A percentile compares a stretch with the other conserved stretches of the same genome.
Conservation (phyloP, 2,113 vertebrate genomes). For the Sigmodon hispidus region DNA sequence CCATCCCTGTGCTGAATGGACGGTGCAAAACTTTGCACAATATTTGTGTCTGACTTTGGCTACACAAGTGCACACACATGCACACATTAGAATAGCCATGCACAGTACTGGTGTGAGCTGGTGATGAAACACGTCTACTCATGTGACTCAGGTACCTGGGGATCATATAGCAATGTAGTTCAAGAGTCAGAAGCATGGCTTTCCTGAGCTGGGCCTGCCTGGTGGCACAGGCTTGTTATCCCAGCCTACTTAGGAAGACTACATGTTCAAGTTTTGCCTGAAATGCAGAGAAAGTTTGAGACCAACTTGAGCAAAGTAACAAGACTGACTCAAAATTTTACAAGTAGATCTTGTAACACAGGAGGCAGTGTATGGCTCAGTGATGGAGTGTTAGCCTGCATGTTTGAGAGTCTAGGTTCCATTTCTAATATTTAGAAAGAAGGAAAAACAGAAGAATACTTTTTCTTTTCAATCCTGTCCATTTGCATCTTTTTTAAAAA, state of each 20-base stretch:
- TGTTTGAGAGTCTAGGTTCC: background rate
- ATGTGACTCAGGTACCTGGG: background rate
- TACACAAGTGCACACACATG: background rate
- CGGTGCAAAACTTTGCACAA: background rate
- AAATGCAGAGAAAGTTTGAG: background rate
- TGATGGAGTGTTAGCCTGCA: too few species aligned
- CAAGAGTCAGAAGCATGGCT: background rate
- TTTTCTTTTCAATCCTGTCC: background rate
- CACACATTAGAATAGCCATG: background rate
- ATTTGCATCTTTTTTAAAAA: background rate
- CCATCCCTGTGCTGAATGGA: background rate
- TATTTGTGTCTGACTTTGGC: background rate
- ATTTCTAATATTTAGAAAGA: background rate
- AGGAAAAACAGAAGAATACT: fast-evolving
- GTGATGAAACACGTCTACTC: background rate
- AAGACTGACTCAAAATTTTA: background rate
- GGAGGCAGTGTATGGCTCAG: too few species aligned
- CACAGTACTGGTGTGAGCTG: background rate
- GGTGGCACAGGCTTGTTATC: background rate
- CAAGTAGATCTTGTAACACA: background rate
- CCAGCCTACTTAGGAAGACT: background rate
- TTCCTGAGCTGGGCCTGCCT: background rate
- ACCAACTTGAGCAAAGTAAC: background rate
- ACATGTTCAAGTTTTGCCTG: background rate
- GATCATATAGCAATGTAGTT: background rate